Evolutionary conservation across 1,140 invertebrate genomes (phyloP), one percentile per base, ranked within the genome.

Genomic region (Glomeris maerens): DNA sequence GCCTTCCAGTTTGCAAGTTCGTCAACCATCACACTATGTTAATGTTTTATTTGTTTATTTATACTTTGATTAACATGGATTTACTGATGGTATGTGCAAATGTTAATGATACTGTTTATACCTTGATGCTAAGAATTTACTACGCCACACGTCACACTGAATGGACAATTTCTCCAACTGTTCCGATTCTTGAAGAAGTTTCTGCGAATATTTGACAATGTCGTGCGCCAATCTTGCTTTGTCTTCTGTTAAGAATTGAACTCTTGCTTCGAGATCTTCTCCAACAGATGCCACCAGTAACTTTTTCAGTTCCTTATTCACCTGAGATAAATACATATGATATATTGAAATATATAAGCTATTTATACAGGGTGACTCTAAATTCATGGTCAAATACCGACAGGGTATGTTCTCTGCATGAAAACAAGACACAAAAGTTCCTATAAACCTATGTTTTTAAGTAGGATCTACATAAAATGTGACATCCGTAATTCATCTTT

Each of bases 131-230:
- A 94, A 70, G 69, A 90, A 95, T 78, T 94, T 94, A 60, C 86
- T 92, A 53, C 88, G 78, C 88, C 89, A 94, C 48, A 94, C 86
- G 72, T 95, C 89, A 66, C 87, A 90, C 60, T 93, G 87, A 2
- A 89, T 86, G 23, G 85, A 84, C 22, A 94, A 67, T 74, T 83
- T 87, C 64, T 94, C 90, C 2, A 87, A 83, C 71, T 92, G 84
- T 66, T 94, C 89, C 64, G 86, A 84, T 67, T 91, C 87, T 50
- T 66, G 64, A 41, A 78, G 80, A 36, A 91, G 70, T 64, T 84
- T 78, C 66, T 88, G 79, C 7, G 84, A 80, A 39, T 85, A 91
- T 58, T 80, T 84, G 0, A 89, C 67, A 31, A 95, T 70, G 31
- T 90, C 85, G 57, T 81, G 72, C 0, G 87, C 83, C 56, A 94